These are phyloP conservation scores for Trigoniulus corallinus DNA, from an alignment of 1,140 invertebrate genomes.

Conservation along the genomic window DNA sequence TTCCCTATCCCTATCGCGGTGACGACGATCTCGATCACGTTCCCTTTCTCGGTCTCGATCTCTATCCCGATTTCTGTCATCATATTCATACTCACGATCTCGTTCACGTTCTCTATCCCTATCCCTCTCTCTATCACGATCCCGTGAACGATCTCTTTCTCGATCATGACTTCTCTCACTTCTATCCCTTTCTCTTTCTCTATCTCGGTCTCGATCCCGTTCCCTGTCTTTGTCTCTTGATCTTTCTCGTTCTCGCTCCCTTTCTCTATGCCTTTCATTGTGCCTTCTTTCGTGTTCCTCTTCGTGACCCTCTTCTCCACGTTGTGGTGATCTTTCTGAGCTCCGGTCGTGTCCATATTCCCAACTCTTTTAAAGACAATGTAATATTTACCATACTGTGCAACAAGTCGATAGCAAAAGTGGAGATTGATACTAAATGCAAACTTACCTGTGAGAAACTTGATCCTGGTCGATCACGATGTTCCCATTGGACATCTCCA, in stretches of 20 bases:
- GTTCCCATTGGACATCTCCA: slow-evolving; percentile 6
- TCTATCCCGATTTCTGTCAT: slow-evolving; percentile 14
- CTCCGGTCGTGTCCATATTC: slow-evolving; percentile 1
- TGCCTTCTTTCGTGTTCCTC: slow-evolving; percentile 10
- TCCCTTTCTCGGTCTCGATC: slow-evolving; percentile 10
- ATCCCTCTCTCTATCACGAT: slow-evolving; percentile 2
- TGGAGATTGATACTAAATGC: too few relatives aligned
- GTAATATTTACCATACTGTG: background rate
- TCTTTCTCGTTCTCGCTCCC: slow-evolving; percentile 11
- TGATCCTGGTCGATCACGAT: slow-evolving; percentile 1
- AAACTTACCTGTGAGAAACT: slow-evolving; percentile 1
- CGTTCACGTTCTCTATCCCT: slow-evolving; percentile 3
- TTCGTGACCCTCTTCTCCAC: slow-evolving; percentile 12
- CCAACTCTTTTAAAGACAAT: slow-evolving; percentile 2
- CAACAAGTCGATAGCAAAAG: background rate
- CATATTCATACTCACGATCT: slow-evolving; percentile 7
- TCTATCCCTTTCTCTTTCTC: slow-evolving; percentile 8
- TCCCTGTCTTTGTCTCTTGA: slow-evolving; percentile 11
- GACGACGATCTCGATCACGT: background rate
- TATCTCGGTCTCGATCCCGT: slow-evolving; percentile 11
- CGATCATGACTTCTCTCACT: slow-evolving; percentile 13
- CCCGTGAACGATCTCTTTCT: slow-evolving; percentile 1
- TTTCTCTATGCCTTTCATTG: slow-evolving; percentile 11
- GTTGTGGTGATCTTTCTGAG: slow-evolving; percentile 8
- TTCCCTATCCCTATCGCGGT: slow-evolving; percentile 9